A percentile compares a stretch with the other conserved stretches of the same genome.
phyloP scores from a whole-genome alignment of 2,797 vertebrate species.

The Columba guinea region DNA sequence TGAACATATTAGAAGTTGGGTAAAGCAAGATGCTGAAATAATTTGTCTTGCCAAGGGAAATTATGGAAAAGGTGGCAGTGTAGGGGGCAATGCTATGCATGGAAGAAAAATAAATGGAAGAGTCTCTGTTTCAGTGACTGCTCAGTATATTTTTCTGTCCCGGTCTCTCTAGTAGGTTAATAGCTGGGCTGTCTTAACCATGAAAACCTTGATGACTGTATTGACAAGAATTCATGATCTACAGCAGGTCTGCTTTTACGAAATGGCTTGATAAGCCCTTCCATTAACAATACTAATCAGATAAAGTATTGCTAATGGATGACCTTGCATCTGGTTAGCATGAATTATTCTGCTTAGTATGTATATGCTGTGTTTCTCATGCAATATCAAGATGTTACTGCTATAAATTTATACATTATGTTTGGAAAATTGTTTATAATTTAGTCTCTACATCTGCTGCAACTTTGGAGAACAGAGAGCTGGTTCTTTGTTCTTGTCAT shows the following conservation, averaged over 20 bases:
- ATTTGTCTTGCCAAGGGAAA: background rate
- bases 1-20: background rate
- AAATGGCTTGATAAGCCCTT: slow-evolving; percentile 50
- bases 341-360: slow-evolving; percentile 15
- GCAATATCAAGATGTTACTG: background rate
- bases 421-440: slow-evolving; percentile 15
- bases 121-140: slow-evolving; percentile 4
- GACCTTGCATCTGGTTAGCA: slow-evolving; percentile 37
- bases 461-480: slow-evolving; percentile 2
- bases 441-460: slow-evolving; percentile 12
- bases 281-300: slow-evolving; percentile 72
- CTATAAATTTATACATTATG: slow-evolving; percentile 13
- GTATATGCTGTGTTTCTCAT: background rate
- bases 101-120: slow-evolving; percentile 18
- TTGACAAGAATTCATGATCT: slow-evolving; percentile 66
- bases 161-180: slow-evolving; percentile 13
- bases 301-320: slow-evolving; percentile 66
- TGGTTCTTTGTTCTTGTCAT: background rate
- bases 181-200: background rate
- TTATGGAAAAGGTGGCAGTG: background rate
- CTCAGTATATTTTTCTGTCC: slow-evolving; percentile 7
- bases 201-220: slow-evolving; percentile 36
- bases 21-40: background rate
- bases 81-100: background rate
- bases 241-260: slow-evolving; percentile 41